Conservation (phyloP, 2,888 invertebrate species). For the Aleiodes testaceus region DNA sequence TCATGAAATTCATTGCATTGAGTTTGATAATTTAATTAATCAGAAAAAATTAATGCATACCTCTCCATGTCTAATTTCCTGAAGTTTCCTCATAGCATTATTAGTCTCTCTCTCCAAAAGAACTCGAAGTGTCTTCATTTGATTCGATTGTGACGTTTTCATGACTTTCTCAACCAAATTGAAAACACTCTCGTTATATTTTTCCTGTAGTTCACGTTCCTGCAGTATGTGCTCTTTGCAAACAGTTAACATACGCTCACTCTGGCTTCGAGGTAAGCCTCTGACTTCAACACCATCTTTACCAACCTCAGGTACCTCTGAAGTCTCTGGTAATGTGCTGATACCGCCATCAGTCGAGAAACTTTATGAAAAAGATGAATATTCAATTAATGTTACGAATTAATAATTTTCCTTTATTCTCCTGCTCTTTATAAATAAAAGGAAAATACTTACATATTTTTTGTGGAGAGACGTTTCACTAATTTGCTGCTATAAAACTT, state of each 20-base stretch:
- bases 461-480: slow-evolving; percentile 84
- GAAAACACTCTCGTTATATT: slow-evolving; percentile 88
- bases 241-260: slow-evolving; percentile 78
- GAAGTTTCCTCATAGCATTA: slow-evolving; percentile 86
- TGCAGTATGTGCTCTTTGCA: slow-evolving; percentile 81
- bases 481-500: slow-evolving; percentile 85
- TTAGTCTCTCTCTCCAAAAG: slow-evolving; percentile 82
- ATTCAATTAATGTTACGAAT: background rate
- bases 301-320: slow-evolving; percentile 74
- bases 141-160: slow-evolving; percentile 84
- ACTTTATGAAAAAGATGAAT: slow-evolving; percentile 47
- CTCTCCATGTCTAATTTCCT: slow-evolving; percentile 88
- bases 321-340: slow-evolving; percentile 68
- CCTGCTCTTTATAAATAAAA: background rate
- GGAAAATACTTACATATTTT: slow-evolving; percentile 81
- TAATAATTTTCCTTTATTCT: no score
- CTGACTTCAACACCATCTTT: slow-evolving; percentile 74
- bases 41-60: slow-evolving; percentile 38
- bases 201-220: slow-evolving; percentile 85
- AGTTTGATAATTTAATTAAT: background rate
- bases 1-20: slow-evolving; percentile 6
- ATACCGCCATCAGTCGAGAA: slow-evolving; percentile 66
- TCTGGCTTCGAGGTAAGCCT: slow-evolving; percentile 77
- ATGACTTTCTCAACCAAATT: slow-evolving; percentile 86
- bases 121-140: slow-evolving; percentile 84